A percentile compares a stretch with the other conserved stretches of the same genome.
phyloP scores from a whole-genome alignment of 2,797 vertebrate genomes.

The Propithecus deckenii region DNA sequence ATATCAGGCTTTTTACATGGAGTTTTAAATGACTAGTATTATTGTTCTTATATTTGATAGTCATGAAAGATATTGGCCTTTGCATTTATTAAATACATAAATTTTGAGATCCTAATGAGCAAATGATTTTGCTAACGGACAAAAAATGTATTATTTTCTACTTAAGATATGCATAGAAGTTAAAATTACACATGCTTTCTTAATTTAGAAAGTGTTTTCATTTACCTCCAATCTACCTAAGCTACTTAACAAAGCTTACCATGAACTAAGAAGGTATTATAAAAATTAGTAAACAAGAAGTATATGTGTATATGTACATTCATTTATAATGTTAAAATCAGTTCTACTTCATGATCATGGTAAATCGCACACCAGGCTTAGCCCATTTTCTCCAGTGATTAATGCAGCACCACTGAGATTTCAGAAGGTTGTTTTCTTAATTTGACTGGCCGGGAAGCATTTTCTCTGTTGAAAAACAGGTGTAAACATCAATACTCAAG shows the following conservation, averaged over 20 bases:
- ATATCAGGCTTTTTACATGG: not conserved
- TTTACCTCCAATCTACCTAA: not conserved
- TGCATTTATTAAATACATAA: constrained; percentile 2
- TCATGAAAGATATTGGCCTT: not conserved
- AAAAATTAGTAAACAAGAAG: constrained; percentile 35
- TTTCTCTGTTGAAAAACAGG: constrained; percentile 73
- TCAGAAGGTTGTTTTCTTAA: constrained; percentile 73
- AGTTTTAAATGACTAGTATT: not conserved
- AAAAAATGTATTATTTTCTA: constrained; percentile 33
- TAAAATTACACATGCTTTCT: not conserved
- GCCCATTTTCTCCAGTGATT: constrained; percentile 74
- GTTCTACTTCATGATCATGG: constrained; percentile 75
- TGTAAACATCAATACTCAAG: constrained; percentile 75
- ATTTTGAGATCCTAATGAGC: not conserved
- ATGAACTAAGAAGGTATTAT: constrained; percentile 53
- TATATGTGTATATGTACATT: constrained; percentile 56
- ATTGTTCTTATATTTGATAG: not conserved
- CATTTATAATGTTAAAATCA: constrained; percentile 66
- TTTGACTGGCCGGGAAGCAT: constrained; percentile 71
- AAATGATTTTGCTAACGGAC: not conserved
- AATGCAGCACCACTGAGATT: constrained; percentile 66
- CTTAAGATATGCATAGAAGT: constrained; percentile 45
- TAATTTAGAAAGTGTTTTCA: constrained; percentile 6
- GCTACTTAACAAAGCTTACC: constrained; percentile 53
- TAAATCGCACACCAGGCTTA: constrained; percentile 60